A percentile compares a stretch with the other conserved stretches of the same genome.
phyloP scores from a whole-genome alignment of 1,140 invertebrate species.

The Hylyphantes graminicola region DNA sequence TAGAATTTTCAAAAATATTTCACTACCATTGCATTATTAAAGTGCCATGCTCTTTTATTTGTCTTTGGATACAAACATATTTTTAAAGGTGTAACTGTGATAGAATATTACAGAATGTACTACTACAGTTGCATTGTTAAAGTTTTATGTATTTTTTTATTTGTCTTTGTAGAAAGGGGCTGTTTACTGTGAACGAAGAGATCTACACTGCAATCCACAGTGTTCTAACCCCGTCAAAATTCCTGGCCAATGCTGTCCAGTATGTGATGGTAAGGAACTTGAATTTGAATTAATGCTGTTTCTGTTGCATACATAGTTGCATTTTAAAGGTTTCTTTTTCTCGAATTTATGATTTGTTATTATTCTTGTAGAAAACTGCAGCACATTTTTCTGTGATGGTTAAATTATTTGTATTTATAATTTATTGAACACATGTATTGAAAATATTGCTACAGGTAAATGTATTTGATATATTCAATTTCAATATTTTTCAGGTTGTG shows the following conservation, averaged over 20 bases:
- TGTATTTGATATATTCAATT: too few species aligned
- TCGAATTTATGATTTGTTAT: not conserved
- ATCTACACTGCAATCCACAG: slow-evolving; percentile 40
- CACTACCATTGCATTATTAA: not conserved
- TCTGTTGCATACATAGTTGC: too few species aligned
- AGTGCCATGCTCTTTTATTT: not conserved
- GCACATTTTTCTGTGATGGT: not conserved
- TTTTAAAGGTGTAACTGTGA: not conserved
- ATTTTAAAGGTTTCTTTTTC: not conserved
- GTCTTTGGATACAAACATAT: slow-evolving; percentile 13
- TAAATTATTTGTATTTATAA: not conserved
- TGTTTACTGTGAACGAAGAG: slow-evolving; percentile 35
- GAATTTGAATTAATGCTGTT: too few species aligned
- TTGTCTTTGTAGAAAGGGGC: slow-evolving; percentile 46
- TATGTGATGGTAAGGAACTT: slow-evolving; percentile 51
- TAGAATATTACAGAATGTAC: not conserved
- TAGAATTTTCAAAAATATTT: not conserved
- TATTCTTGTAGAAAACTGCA: not conserved
- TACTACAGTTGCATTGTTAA: not conserved
- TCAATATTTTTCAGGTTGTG: slow-evolving; percentile 35
- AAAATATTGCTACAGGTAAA: not conserved
- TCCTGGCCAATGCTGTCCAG: slow-evolving; percentile 42
- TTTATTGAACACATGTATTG: not conserved
- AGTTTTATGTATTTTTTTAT: not conserved
- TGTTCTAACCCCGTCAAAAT: slow-evolving; percentile 48